Evolutionary conservation across 2,888 invertebrate genomes (phyloP).

Genomic region (Terebella lapidaria): DNA sequence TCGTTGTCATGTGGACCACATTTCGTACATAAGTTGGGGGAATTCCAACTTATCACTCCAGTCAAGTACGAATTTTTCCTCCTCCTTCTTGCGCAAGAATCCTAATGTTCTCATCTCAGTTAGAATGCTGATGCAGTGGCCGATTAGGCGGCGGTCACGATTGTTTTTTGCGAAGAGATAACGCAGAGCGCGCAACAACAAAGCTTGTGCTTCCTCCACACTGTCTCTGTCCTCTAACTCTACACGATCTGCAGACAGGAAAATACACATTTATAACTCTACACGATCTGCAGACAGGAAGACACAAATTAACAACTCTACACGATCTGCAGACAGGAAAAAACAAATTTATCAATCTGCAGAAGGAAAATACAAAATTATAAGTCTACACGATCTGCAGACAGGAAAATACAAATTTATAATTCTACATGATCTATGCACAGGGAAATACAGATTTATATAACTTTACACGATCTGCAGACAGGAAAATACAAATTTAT

Average conservation of each 20-base stretch:
- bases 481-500: too few relatives aligned
- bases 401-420: too few relatives aligned
- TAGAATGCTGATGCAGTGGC: not conserved
- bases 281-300: not conserved
- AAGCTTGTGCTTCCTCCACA: not conserved
- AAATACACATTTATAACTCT: too few relatives aligned
- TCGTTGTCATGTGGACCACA: constrained; percentile 15
- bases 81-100: not conserved
- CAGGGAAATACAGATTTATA: too few relatives aligned
- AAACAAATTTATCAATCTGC: too few relatives aligned
- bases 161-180: not conserved
- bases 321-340: constrained; percentile 1
- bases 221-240: not conserved
- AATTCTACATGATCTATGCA: not conserved
- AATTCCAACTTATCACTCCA: constrained; percentile 6
- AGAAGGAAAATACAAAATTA: too few relatives aligned
- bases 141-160: not conserved
- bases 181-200: not conserved
- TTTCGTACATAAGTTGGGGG: constrained; percentile 21
- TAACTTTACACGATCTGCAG: not conserved
- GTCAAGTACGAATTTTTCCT: not conserved
- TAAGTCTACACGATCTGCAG: not conserved
- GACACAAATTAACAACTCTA: too few relatives aligned
- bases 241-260: not conserved
- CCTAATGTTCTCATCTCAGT: constrained; percentile 1